Percentiles rank a stretch among this genome's conserved stretches.
phyloP scores from a whole-genome alignment of 1,140 invertebrate genomes.

The Nebria ingens region DNA sequence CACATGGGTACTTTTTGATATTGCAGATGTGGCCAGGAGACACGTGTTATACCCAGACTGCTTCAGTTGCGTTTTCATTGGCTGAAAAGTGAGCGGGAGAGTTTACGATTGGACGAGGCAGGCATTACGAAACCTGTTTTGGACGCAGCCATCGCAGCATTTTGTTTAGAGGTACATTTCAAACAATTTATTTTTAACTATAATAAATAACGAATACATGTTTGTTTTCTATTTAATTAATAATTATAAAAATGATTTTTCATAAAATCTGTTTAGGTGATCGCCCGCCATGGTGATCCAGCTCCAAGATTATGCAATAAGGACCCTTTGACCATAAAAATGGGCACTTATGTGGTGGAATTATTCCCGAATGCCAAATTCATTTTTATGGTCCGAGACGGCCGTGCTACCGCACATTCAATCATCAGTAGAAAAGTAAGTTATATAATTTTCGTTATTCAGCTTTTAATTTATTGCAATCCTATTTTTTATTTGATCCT shows the following conservation, averaged over 20 bases:
- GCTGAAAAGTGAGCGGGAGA: conserved; percentile 86
- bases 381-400: conserved; percentile 96
- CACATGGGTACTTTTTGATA: too few relatives aligned
- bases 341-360: conserved; percentile 68
- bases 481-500: not conserved
- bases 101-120: conserved; percentile 79
- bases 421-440: conserved; percentile 49
- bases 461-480: not conserved
- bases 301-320: conserved; percentile 94
- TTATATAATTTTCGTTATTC: not conserved
- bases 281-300: conserved; percentile 89
- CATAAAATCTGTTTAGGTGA: conserved; percentile 38
- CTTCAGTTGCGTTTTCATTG: conserved; percentile 87
- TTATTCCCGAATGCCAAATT: conserved; percentile 85
- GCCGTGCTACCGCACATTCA: conserved; percentile 94
- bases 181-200: too few relatives aligned
- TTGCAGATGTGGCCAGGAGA: conserved; percentile 92
- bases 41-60: conserved; percentile 89
- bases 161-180: conserved; percentile 75
- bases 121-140: conserved; percentile 87
- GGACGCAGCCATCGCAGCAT: conserved; percentile 90
- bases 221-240: not conserved
- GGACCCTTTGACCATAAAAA: conserved; percentile 94
- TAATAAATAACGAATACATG: too few relatives aligned
- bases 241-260: not conserved